A percentile compares a stretch with the other conserved stretches of the same genome.
Conservation (phyloP, 2,888 invertebrate species). For the Carpatolechia fugitivella region DNA sequence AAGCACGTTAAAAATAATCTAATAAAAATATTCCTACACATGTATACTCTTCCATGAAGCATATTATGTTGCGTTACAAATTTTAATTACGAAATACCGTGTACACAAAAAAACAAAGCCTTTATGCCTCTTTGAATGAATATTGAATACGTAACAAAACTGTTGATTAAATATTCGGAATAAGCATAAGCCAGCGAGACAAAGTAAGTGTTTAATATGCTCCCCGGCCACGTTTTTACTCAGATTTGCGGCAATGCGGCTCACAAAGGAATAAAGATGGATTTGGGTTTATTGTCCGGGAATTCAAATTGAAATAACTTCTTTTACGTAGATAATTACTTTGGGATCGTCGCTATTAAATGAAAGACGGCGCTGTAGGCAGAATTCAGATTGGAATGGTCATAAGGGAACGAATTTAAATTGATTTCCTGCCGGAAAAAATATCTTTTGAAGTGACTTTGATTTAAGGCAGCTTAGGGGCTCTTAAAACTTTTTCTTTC, state of each 20-base stretch:
- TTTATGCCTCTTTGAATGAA: too few relatives aligned
- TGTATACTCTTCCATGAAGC: too few relatives aligned
- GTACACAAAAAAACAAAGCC: too few relatives aligned
- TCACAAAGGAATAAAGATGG: constrained; percentile 14
- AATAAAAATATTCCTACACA: too few relatives aligned
- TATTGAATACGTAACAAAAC: background rate
- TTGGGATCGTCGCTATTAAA: constrained; percentile 19
- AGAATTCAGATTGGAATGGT: constrained; percentile 41
- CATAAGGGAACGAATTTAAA: constrained; percentile 41
- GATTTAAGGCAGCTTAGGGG: background rate
- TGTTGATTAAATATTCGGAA: constrained; percentile 4
- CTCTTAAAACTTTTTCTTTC: background rate
- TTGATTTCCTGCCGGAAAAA: constrained; percentile 41
- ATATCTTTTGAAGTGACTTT: constrained; percentile 32
- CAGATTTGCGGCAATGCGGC: constrained; percentile 12
- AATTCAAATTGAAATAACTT: constrained; percentile 25
- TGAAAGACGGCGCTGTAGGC: constrained; percentile 29
- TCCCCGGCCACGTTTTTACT: constrained; percentile 9
- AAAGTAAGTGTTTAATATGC: constrained; percentile 11
- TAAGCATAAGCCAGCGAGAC: constrained; percentile 10
- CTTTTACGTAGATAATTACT: constrained; percentile 30
- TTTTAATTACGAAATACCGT: too few relatives aligned
- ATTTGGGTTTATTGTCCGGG: constrained; percentile 8
- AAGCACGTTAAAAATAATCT: too few relatives aligned
- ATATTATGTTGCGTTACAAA: too few relatives aligned